A percentile compares a stretch with the other conserved stretches of the same genome.
These are phyloP conservation scores for Magallana gigas DNA, from an alignment of 1,140 invertebrate genomes.

Conservation along the genomic window DNA sequence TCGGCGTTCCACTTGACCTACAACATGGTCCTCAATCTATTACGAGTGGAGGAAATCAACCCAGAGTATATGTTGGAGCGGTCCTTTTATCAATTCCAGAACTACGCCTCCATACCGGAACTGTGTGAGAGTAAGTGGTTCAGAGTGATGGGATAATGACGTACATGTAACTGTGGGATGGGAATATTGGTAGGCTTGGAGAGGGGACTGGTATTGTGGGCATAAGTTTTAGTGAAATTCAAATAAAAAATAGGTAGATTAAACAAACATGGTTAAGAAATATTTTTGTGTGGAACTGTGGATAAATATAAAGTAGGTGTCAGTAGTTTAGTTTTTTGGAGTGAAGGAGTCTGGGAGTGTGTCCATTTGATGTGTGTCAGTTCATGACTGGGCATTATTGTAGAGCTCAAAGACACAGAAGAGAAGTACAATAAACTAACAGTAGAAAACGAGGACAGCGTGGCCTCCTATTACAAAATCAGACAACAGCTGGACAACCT, in stretches of 20 bases:
- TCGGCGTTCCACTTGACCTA: conserved; percentile 99
- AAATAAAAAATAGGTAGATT: too few species aligned
- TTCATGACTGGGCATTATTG: background rate
- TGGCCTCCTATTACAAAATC: conserved; percentile 91
- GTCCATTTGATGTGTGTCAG: too few species aligned
- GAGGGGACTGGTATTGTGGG: too few species aligned
- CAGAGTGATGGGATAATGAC: too few species aligned
- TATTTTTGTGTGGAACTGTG: too few species aligned
- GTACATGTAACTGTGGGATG: too few species aligned
- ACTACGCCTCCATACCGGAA: conserved; percentile 94
- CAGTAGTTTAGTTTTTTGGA: too few species aligned
- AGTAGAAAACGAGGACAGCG: conserved; percentile 85
- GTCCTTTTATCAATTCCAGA: conserved; percentile 99
- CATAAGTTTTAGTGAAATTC: too few species aligned
- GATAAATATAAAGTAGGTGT: too few species aligned
- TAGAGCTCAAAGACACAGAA: conserved; percentile 88
- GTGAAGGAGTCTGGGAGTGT: too few species aligned
- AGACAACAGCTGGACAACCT: conserved; percentile 89
- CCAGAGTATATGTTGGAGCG: conserved; percentile 99
- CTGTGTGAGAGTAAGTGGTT: background rate
- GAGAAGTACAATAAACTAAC: conserved; percentile 76
- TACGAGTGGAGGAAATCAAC: conserved; percentile 98
- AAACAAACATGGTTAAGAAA: too few species aligned
- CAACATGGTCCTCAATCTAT: conserved; percentile 99
- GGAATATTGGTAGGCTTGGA: too few species aligned